Percentiles rank a stretch among this genome's conserved stretches.
phyloP scores from a whole-genome alignment of 2,797 vertebrate genomes.

The Crypturellus tataupa region DNA sequence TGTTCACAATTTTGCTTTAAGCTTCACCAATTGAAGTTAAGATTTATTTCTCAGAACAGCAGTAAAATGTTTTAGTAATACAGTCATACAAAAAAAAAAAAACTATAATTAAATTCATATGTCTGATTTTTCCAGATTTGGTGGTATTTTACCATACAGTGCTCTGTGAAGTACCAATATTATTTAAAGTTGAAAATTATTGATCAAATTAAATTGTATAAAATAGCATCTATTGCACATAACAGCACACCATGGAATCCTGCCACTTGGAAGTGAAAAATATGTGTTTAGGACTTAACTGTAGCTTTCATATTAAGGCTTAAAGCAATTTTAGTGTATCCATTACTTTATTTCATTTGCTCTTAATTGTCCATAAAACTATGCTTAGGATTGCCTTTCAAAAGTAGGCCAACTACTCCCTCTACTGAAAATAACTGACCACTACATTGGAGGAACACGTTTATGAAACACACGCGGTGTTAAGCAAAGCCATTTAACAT shows the following conservation, averaged over 20 bases:
- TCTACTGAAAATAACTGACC: slow-evolving; percentile 56
- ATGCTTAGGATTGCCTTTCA: neutral
- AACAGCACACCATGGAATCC: neutral
- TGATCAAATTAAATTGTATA: neutral
- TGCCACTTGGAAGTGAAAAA: neutral
- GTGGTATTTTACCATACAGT: neutral
- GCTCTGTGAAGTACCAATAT: neutral
- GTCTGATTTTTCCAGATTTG: neutral
- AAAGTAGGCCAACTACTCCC: slow-evolving; percentile 73
- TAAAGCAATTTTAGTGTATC: slow-evolving; percentile 47
- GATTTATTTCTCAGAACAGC: slow-evolving; percentile 61
- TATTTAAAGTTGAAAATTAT: neutral
- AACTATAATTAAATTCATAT: slow-evolving; percentile 35
- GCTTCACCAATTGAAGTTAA: slow-evolving; percentile 14
- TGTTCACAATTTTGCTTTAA: slow-evolving; percentile 51
- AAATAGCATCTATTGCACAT: neutral
- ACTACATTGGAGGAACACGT: neutral
- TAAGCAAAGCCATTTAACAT: neutral
- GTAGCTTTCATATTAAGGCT: neutral
- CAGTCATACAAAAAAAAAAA: neutral
- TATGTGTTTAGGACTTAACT: neutral
- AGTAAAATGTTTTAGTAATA: slow-evolving; percentile 45
- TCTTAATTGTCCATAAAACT: slow-evolving; percentile 14
- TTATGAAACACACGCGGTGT: accelerated
- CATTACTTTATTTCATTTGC: slow-evolving; percentile 39